Percentiles rank a stretch among this genome's conserved stretches.
phyloP scores from a whole-genome alignment of 2,888 invertebrate species.

The Dermolepida albohirtum region DNA sequence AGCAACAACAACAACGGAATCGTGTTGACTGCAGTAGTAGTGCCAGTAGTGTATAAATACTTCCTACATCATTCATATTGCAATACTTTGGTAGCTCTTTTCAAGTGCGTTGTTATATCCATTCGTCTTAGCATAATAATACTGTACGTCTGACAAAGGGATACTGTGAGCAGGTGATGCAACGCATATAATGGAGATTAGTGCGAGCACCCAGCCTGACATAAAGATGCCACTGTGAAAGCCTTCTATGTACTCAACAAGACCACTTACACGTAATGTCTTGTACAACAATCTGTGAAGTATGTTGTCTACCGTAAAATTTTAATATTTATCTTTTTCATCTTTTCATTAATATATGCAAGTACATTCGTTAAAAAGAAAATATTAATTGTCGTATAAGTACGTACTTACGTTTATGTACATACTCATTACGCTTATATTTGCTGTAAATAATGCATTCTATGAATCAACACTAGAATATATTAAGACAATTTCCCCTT shows the following conservation, averaged over 20 bases:
- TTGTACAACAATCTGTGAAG: conserved; percentile 28
- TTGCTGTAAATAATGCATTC: too few relatives aligned
- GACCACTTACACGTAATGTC: conserved; percentile 38
- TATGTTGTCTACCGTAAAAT: conserved; percentile 21
- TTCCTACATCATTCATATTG: conserved; percentile 33
- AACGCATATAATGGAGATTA: conserved; percentile 52
- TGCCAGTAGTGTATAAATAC: conserved; percentile 23
- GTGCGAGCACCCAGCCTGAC: conserved; percentile 42
- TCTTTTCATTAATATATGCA: conserved; percentile 10
- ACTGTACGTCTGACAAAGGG: conserved; percentile 48
- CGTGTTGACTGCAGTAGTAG: conserved; percentile 21
- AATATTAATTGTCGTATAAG: too few relatives aligned
- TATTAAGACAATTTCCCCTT: too few relatives aligned
- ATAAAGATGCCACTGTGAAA: conserved; percentile 46
- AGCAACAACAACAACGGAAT: conserved; percentile 18
- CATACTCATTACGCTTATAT: too few relatives aligned
- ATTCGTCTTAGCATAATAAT: conserved; percentile 47
- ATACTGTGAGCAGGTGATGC: conserved; percentile 52
- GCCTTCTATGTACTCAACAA: conserved; percentile 34
- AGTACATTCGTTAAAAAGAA: not conserved
- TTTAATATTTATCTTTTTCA: conserved; percentile 13
- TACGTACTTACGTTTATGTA: too few relatives aligned
- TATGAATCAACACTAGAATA: too few relatives aligned
- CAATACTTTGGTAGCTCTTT: conserved; percentile 40
- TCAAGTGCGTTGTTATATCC: conserved; percentile 43